These are phyloP conservation scores for Chroicocephalus ridibundus DNA, from an alignment of 2,113 vertebrate genomes.

Conservation along the genomic window DNA sequence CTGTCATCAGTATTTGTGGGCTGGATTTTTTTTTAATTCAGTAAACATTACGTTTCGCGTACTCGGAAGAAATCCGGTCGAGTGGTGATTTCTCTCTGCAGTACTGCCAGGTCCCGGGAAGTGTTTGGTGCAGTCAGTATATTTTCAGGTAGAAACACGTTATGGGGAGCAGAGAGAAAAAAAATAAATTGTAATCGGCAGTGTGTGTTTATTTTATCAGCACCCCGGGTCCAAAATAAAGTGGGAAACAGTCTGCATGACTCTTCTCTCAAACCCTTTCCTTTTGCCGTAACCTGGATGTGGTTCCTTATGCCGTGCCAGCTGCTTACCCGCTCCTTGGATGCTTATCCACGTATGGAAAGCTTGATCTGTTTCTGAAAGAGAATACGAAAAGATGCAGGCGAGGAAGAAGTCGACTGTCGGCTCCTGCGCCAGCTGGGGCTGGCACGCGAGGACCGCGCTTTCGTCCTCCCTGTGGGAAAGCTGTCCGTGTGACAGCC, in stretches of 20 bases:
- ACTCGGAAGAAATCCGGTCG: background rate
- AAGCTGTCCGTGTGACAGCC: background rate
- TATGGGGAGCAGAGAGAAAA: background rate
- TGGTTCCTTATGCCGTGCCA: background rate
- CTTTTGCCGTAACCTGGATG: background rate
- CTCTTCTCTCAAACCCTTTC: background rate
- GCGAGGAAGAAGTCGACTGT: background rate
- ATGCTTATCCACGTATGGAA: rapidly evolving
- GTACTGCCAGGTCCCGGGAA: background rate
- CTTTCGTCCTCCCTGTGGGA: background rate
- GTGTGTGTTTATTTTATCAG: background rate
- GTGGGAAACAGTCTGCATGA: background rate
- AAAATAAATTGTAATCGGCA: background rate
- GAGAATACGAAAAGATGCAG: background rate
- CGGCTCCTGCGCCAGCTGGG: background rate
- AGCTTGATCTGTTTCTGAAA: background rate
- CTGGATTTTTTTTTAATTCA: background rate
- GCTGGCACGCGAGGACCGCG: background rate
- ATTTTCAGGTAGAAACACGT: background rate
- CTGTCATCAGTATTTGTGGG: background rate
- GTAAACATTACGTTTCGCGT: background rate
- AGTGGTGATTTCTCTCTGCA: background rate
- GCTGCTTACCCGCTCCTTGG: background rate
- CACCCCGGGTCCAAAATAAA: background rate
- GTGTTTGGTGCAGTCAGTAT: background rate